Conservation (phyloP, 1,140 invertebrate species). For the Pseudomyrmex flavicornis region DNA sequence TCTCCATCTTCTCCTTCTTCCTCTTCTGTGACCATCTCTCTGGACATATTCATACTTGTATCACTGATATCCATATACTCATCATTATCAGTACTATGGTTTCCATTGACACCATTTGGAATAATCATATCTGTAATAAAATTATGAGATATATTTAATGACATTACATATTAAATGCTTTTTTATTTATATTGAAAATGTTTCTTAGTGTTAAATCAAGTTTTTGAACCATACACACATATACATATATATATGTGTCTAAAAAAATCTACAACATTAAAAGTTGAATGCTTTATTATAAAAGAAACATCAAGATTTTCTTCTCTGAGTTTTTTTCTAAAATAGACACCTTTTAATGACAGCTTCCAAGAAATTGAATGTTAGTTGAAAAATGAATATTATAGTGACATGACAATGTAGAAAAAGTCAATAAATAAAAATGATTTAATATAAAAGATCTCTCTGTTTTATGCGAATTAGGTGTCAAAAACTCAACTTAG, state of each 20-base stretch:
- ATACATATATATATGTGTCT: no score
- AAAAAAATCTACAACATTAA: no score
- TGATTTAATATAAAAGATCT: no score
- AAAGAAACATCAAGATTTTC: no score
- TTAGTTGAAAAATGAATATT: no score
- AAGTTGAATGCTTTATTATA: no score
- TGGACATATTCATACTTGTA: slow-evolving; percentile 59
- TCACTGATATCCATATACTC: slow-evolving; percentile 72
- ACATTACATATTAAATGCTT: not conserved
- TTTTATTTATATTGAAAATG: no score
- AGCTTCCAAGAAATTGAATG: no score
- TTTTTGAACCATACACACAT: no score
- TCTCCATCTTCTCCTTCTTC: slow-evolving; percentile 64
- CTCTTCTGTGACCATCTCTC: slow-evolving; percentile 67
- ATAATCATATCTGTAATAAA: slow-evolving; percentile 78
- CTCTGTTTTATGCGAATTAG: not conserved
- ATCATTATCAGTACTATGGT: slow-evolving; percentile 79
- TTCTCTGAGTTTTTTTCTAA: no score
- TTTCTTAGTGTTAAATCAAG: no score
- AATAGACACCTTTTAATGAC: no score
- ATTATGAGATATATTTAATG: slow-evolving; percentile 38
- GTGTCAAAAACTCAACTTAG: not conserved
- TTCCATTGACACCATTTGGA: slow-evolving; percentile 82
- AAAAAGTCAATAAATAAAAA: not conserved
- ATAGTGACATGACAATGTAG: not conserved